Percentiles rank a stretch among this genome's conserved stretches.
Evolutionary conservation across 1,140 invertebrate genomes (phyloP).

Genomic region (Mesaphorura yosii): DNA sequence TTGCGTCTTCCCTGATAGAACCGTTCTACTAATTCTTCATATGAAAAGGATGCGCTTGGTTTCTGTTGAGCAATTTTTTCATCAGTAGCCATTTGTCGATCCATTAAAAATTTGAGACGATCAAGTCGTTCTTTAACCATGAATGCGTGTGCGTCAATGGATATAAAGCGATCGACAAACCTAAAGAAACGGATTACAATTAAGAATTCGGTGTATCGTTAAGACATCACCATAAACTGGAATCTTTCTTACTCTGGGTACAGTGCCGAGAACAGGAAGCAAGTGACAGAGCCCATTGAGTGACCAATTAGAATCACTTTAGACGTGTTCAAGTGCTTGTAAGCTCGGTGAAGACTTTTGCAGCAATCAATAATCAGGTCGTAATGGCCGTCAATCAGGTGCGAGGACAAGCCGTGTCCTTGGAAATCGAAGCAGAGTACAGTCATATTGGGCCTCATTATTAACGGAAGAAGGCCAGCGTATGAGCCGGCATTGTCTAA

Average conservation of each 20-base stretch:
- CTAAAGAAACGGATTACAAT: conserved; percentile 8
- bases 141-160: conserved; percentile 14
- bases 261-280: conserved; percentile 64
- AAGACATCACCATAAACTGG: neutral
- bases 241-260: conserved; percentile 55
- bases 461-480: conserved; percentile 34
- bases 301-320: conserved; percentile 68
- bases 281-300: conserved; percentile 64
- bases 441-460: conserved; percentile 30
- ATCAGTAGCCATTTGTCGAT: conserved; percentile 10
- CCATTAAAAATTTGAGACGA: conserved; percentile 4
- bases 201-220: too few species aligned
- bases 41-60: neutral
- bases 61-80: neutral
- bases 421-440: conserved; percentile 34
- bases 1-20: conserved; percentile 14
- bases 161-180: conserved; percentile 12
- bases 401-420: conserved; percentile 64
- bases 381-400: conserved; percentile 63
- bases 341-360: conserved; percentile 57
- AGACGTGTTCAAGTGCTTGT: conserved; percentile 64
- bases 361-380: conserved; percentile 62
- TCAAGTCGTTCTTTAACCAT: neutral
- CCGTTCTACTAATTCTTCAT: conserved; percentile 15
- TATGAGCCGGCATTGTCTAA: conserved; percentile 41